Evolutionary conservation across 2,797 vertebrate genomes (phyloP), one percentile per base, ranked within the genome.

Genomic region (Anas capensis): DNA sequence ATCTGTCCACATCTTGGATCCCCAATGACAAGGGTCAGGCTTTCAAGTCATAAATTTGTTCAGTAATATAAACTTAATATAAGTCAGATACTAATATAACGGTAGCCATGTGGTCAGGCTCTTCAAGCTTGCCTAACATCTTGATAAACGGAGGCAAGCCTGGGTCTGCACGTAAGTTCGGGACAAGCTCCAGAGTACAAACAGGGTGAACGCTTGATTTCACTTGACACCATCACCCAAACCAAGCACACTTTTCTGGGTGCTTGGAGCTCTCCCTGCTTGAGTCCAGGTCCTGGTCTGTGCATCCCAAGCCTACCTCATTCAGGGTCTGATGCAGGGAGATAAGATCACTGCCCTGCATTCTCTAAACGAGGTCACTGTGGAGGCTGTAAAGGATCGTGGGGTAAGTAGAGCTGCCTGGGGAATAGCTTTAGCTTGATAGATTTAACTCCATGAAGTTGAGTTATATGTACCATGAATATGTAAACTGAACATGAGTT

Each of bases 31-130:
- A 76, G 78, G 51, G 88, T 88, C 81, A 93, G 64, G 48, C 86
- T 96, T 95, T 94, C 92, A 90, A 95, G 56, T 94, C 78, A 92
- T 93, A 93, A 90, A 95, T 93, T 92, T 87, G 14, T 87, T 90
- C 75, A 48, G 61, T 82, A 88, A 81, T 86, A 78, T 96, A 93
- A 96, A 93, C 86, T 90, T 77, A 79, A 56, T 95, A 40, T 82
- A 60, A 80, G 56, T 88, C 33, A 87, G 82, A 94, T 87, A 78
- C 29, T 94, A 90, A 82, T 82, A 73, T 34, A 44, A 86, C 84
- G 71, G 81, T 90, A 92, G 83, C 81, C 86, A 90, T 71, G 60
- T 42, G 93, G 84, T 90, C 78, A 88, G 81, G 73, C 44, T 82
- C 75, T 73, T 94, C 24, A 56, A 60, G 34, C 71, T 95, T 54